Base-by-base conservation (phyloP, 2,888 invertebrate genomes). In the Meloe dianella region DNA sequence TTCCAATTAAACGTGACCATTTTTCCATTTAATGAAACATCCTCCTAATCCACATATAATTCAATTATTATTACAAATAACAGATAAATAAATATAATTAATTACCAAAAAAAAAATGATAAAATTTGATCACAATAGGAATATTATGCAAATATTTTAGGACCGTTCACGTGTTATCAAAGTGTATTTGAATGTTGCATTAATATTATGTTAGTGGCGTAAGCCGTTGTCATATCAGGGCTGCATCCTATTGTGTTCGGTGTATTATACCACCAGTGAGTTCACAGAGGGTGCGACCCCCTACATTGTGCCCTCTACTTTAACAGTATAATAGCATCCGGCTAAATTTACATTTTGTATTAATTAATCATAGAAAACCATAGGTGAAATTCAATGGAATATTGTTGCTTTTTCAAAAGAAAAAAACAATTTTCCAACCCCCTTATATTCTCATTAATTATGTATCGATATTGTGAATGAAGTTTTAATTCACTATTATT, bases 251-350 rank as follows among this genome's bases (percentile, higher is more conserved):
- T 80, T 78, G 79, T 80, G 73, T 76, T 69, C 70, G 69, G 75
- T 71, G 75, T 78, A 79, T 78, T 76, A 80, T 78, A 79, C 81
- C 82, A 82, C 81, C 82, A 81, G 80, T 74, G 75, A 75, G 80
- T 82, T 82, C 82, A 79, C 80, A 80, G 76, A 77, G 78, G 78
- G 78, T 72, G 70, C 73, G 60, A 71, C 73, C 74, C 75, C 73
- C 69, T 73, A 63, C 69, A 72, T 73, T 73, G 68, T 72, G 69
- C 77, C 78, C 78, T 72, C 71, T 74, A 70, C 74, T 75, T 76
- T 76, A 75, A 75, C 74, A 71, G 76, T 77, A 79, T 78, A 80
- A 80, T 79, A 77, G 78, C 76, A 73, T 78, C 77, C 78, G 75
- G 63, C 74, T 64, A 73, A 77, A 79, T 80, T 80, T 80, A 77